A percentile compares a stretch with the other conserved stretches of the same genome.
Evolutionary conservation across 2,888 invertebrate genomes (phyloP).

Genomic region (Melikaiella ostensackeni): DNA sequence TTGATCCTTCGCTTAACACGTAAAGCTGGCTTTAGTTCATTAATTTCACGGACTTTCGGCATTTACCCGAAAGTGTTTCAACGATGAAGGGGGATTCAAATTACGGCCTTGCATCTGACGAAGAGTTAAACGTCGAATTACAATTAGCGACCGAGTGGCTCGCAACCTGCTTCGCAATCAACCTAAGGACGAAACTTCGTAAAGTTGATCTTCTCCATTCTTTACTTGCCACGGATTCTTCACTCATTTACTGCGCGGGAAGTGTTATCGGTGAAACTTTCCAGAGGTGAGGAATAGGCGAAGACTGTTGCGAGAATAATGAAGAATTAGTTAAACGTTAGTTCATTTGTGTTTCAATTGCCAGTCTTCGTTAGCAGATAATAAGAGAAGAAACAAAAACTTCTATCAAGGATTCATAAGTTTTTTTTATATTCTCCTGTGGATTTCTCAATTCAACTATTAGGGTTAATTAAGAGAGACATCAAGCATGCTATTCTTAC

Average conservation of each 20-base stretch:
- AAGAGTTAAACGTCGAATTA: slow-evolving; percentile 71
- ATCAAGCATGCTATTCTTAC: neutral
- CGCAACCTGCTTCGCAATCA: slow-evolving; percentile 56
- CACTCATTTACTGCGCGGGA: slow-evolving; percentile 1
- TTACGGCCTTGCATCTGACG: slow-evolving; percentile 60
- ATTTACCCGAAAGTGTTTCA: slow-evolving; percentile 53
- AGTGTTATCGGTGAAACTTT: neutral
- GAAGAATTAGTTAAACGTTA: slow-evolving; percentile 31
- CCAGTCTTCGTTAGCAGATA: slow-evolving; percentile 11
- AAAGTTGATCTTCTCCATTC: slow-evolving; percentile 27
- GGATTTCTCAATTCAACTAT: neutral
- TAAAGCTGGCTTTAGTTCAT: slow-evolving; percentile 69
- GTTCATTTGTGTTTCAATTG: slow-evolving; percentile 25
- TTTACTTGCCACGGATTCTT: slow-evolving; percentile 35
- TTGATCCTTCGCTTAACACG: slow-evolving; percentile 58
- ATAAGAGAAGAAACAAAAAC: neutral
- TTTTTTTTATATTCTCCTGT: neutral
- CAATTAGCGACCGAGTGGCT: slow-evolving; percentile 70
- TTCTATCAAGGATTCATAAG: neutral
- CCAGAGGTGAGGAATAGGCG: neutral
- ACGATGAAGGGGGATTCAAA: slow-evolving; percentile 68
- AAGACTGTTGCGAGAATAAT: slow-evolving; percentile 33
- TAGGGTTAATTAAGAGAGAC: neutral
- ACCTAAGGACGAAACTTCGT: slow-evolving; percentile 60
- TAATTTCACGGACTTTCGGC: slow-evolving; percentile 67